These are phyloP conservation scores for Chymomyza caudatula DNA, from an alignment of 2,888 invertebrate genomes.

Conservation along the genomic window DNA sequence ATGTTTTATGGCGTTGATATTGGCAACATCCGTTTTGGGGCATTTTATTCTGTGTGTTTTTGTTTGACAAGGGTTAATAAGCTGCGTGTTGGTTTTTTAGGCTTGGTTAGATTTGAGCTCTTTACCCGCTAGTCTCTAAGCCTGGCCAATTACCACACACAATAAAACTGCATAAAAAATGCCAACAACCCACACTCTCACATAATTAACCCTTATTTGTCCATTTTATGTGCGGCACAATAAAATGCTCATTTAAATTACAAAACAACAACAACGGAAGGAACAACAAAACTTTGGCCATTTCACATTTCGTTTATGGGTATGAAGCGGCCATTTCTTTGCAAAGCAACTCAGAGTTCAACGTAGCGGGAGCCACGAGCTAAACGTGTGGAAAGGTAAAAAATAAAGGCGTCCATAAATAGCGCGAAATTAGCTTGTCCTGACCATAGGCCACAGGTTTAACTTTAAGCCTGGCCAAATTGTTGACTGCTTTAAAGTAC, in stretches of 20 bases:
- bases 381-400: slow-evolving; percentile 7
- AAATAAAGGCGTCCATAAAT: slow-evolving; percentile 28
- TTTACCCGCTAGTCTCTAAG: background rate
- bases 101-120: background rate
- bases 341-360: background rate
- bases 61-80: slow-evolving; percentile 65
- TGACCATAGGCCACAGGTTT: background rate
- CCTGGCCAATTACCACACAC: background rate
- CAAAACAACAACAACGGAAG: slow-evolving; percentile 17
- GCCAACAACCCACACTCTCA: background rate
- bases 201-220: slow-evolving; percentile 76
- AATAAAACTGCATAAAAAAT: background rate
- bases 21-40: slow-evolving; percentile 57
- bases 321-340: background rate
- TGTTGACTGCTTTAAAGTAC: slow-evolving; percentile 31
- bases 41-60: slow-evolving; percentile 13
- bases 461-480: background rate
- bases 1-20: slow-evolving; percentile 54
- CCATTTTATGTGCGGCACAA: slow-evolving; percentile 69
- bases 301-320: slow-evolving; percentile 24
- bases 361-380: background rate
- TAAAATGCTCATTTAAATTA: slow-evolving; percentile 69
- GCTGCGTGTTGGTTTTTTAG: slow-evolving; percentile 21
- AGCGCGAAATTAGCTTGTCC: slow-evolving; percentile 23
- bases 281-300: slow-evolving; percentile 26